These are phyloP conservation scores for Ochropleura leucogaster DNA, from an alignment of 2,888 invertebrate genomes.

Conservation along the genomic window DNA sequence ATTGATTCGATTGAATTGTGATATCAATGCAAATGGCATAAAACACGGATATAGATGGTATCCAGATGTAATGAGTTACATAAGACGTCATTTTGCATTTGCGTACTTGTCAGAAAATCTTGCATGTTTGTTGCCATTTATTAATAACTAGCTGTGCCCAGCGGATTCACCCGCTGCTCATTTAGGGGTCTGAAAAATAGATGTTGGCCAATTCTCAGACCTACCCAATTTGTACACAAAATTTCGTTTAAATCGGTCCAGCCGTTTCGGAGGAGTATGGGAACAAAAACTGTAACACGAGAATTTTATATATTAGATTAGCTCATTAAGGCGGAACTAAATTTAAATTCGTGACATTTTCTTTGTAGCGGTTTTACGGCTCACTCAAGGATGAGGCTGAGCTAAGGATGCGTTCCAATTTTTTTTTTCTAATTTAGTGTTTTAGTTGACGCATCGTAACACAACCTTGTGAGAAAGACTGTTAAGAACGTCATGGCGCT, in stretches of 20 bases:
- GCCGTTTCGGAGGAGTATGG: too few relatives aligned
- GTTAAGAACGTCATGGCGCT: too few relatives aligned
- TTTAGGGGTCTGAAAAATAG: too few relatives aligned
- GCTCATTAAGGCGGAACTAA: background rate
- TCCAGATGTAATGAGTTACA: slow-evolving; percentile 1
- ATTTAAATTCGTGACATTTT: background rate
- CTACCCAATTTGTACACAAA: too few relatives aligned
- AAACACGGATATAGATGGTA: slow-evolving; percentile 28
- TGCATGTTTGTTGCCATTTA: background rate
- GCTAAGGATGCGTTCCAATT: background rate
- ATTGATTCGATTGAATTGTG: slow-evolving; percentile 39
- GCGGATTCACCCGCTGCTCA: too few relatives aligned
- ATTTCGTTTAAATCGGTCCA: too few relatives aligned
- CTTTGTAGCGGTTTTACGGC: background rate
- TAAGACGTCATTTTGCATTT: background rate
- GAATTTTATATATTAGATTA: too few relatives aligned
- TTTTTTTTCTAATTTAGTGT: background rate
- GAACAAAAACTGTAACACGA: too few relatives aligned
- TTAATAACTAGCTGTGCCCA: background rate
- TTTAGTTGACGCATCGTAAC: background rate
- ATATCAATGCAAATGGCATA: slow-evolving; percentile 36
- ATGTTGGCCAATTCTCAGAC: too few relatives aligned
- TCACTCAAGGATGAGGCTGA: background rate
- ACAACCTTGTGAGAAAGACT: background rate
- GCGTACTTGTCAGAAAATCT: background rate